Evolutionary conservation across 2,113 vertebrate genomes (phyloP).

Genomic region (Hiodon alosoides): DNA sequence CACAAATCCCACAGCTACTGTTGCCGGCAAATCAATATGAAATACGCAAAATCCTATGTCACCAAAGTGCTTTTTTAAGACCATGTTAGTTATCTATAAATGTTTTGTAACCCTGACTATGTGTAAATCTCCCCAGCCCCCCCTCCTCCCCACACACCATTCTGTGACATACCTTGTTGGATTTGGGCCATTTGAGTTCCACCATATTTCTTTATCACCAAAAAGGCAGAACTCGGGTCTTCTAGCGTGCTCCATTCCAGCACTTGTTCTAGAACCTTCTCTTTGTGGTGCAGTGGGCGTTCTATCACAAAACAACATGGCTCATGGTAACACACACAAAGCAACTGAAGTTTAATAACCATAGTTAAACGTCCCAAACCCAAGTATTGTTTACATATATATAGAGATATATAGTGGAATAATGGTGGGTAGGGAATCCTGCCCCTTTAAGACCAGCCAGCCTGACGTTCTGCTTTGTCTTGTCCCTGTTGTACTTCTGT

Average conservation of each 20-base stretch:
- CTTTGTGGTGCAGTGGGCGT: constrained; percentile 84
- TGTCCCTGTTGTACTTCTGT: no score
- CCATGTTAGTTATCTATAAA: not conserved
- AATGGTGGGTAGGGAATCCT: no score
- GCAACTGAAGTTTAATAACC: no score
- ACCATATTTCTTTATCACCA: constrained; percentile 80
- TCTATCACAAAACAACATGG: constrained; percentile 56
- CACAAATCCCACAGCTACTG: not conserved
- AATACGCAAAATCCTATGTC: constrained; percentile 6
- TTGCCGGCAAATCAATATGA: not conserved
- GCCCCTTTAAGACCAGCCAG: no score
- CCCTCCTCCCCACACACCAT: not conserved
- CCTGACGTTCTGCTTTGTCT: no score
- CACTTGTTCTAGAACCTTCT: constrained; percentile 86
- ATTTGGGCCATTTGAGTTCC: constrained; percentile 45
- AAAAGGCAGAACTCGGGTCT: constrained; percentile 77
- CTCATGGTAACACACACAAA: no score
- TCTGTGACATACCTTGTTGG: constrained; percentile 55
- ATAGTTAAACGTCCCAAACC: no score
- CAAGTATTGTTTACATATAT: no score
- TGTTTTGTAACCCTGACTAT: not conserved
- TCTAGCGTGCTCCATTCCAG: constrained; percentile 83
- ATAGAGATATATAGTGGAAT: no score
- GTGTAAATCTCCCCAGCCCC: not conserved
- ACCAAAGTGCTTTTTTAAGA: not conserved